Evolutionary conservation across 2,888 invertebrate species (phyloP).

Genomic region (Ophioninae sp.): DNA sequence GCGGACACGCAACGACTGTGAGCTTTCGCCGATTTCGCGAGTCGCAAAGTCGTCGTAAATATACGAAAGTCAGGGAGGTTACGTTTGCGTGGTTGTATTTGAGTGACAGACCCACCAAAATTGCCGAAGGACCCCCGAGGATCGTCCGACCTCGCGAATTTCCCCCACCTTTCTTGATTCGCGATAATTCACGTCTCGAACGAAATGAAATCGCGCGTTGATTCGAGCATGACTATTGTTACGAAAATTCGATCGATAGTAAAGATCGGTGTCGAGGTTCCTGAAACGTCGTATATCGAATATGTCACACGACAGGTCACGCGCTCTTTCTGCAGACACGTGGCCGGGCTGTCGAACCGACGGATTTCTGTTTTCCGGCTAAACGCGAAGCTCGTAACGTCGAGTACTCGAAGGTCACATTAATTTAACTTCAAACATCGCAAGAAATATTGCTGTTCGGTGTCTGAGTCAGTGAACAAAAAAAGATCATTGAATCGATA

Average conservation of each 20-base stretch:
- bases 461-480: neutral
- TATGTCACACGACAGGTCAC: conserved; percentile 3
- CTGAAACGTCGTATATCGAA: neutral
- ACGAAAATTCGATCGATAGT: conserved; percentile 27
- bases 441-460: neutral
- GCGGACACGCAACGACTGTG: conserved; percentile 49
- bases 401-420: neutral
- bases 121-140: conserved; percentile 17
- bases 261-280: neutral
- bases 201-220: conserved; percentile 6
- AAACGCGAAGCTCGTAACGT: neutral
- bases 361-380: neutral
- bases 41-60: conserved; percentile 34
- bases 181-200: neutral
- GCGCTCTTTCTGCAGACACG: neutral
- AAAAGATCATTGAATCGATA: neutral
- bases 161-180: neutral
- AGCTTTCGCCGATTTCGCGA: conserved; percentile 28
- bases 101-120: conserved; percentile 51
- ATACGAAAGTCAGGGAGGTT: conserved; percentile 18
- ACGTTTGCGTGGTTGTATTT: conserved; percentile 46
- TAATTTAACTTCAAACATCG: neutral
- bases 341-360: conserved; percentile 16
- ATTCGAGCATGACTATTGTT: neutral
- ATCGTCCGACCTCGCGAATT: conserved; percentile 3